Evolutionary conservation across 2,113 vertebrate species (phyloP), one percentile per base, ranked within the genome.

Genomic region (Daubentonia madagascariensis): DNA sequence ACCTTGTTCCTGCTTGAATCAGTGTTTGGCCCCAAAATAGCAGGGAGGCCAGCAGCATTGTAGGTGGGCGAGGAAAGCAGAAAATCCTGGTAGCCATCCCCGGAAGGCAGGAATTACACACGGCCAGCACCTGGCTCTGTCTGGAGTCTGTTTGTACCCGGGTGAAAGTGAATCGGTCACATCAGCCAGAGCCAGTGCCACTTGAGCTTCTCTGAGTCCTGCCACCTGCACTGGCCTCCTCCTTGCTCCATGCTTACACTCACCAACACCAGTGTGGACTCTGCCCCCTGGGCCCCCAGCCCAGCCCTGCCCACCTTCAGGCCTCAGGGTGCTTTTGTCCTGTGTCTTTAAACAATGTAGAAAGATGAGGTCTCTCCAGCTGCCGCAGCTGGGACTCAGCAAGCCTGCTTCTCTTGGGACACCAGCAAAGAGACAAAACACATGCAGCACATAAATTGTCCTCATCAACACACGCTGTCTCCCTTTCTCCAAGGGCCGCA

Each of bases 321-420:
- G 37, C 65, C 45, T 63, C 50, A 11, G 8, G 52, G 23, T 50
- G 68, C 54, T 86, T 96, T 89, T 95, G 70, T 87, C 75, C 57
- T 50, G 1, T 83, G 40, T 59, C 57, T 89, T 85, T 70, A 86
- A 84, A 43, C 32, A 89, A 13, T 37, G 81, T 40, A 54, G 70
- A 91, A 83, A 85, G 84, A 88, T 30, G 57, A 75, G 54, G 6
- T 13, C 61, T 94, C 76, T 63, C 52, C 0, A 4, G 61, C 61
- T 80, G 57, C 52, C 22, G 16, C 78, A 91, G 54, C 93, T 93
- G 94, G 72, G 65, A 37, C 72, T 73, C 73, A 93, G 91, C 78
- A 92, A 91, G 68, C 78, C 61, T 75, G 59, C 80, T 76, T 95
- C 88, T 88, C 75, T 59, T 20, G 52, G 88, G 88, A 81, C 48